A percentile compares a stretch with the other conserved stretches of the same genome.
phyloP scores from a whole-genome alignment of 2,888 invertebrate species.

The Poecilobothrus nobilitatus region DNA sequence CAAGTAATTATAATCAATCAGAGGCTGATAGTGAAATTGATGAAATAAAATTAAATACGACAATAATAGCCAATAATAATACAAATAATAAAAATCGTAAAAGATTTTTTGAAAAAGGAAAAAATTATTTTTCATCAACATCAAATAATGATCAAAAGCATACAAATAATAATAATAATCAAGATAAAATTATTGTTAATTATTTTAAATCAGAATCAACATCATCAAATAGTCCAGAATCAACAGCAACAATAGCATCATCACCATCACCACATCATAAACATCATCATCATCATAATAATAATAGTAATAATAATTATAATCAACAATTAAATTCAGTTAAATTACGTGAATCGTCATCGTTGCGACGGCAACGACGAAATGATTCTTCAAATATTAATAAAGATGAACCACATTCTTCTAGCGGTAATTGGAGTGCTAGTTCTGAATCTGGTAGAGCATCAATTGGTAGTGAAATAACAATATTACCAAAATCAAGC shows the following conservation, averaged over 20 bases:
- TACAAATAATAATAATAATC: background rate
- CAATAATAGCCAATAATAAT: slow-evolving; percentile 13
- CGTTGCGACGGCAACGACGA: slow-evolving; percentile 60
- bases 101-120: slow-evolving; percentile 7
- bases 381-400: slow-evolving; percentile 48
- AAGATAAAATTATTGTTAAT: background rate
- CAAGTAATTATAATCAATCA: slow-evolving; percentile 40
- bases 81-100: slow-evolving; percentile 18
- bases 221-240: slow-evolving; percentile 10
- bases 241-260: slow-evolving; percentile 13
- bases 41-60: background rate
- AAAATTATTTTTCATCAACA: slow-evolving; percentile 8
- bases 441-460: slow-evolving; percentile 83
- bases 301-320: slow-evolving; percentile 12
- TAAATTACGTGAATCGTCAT: slow-evolving; percentile 66
- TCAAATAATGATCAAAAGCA: background rate
- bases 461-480: slow-evolving; percentile 75
- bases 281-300: slow-evolving; percentile 16
- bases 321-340: slow-evolving; percentile 41
- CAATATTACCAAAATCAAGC: slow-evolving; percentile 60
- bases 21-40: slow-evolving; percentile 39
- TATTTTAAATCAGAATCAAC: slow-evolving; percentile 10
- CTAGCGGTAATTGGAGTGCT: slow-evolving; percentile 91
- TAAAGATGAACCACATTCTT: slow-evolving; percentile 79
- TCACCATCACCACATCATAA: slow-evolving; percentile 2